These are phyloP conservation scores for Muricea muricata DNA, from an alignment of 92 coral and sea anemone species.

Conservation along the genomic window DNA sequence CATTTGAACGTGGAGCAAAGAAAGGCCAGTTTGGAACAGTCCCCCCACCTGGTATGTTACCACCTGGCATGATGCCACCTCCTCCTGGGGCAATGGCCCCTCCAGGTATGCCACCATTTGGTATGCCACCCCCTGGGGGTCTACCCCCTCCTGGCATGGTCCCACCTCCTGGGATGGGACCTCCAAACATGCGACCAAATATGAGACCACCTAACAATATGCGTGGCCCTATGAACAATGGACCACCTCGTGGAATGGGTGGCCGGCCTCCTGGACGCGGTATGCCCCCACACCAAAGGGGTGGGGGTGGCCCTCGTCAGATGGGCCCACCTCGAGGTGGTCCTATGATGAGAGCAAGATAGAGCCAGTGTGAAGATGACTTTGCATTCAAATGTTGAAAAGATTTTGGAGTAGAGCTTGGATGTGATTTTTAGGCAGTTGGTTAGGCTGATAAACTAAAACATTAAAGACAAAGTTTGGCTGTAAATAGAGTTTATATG, in stretches of 20 bases:
- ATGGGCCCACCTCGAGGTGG: conserved; percentile 32
- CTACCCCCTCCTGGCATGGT: conserved; percentile 81
- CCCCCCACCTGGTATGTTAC: conserved; percentile 78
- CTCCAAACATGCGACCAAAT: conserved; percentile 64
- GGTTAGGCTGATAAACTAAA: too few relatives aligned
- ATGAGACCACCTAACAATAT: conserved; percentile 15
- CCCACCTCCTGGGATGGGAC: conserved; percentile 58
- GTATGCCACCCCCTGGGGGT: conserved; percentile 89
- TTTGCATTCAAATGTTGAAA: not conserved
- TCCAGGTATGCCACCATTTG: conserved; percentile 89
- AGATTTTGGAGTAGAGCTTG: too few relatives aligned
- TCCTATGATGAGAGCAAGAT: conserved; percentile 29
- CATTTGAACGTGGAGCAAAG: conserved; percentile 81
- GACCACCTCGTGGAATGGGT: conserved; percentile 19
- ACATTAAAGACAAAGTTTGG: too few relatives aligned
- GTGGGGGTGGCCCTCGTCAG: conserved; percentile 29
- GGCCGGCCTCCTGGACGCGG: conserved; percentile 43
- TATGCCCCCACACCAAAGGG: conserved; percentile 39
- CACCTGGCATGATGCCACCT: conserved; percentile 94
- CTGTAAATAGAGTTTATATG: too few relatives aligned
- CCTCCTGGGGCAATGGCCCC: conserved; percentile 90
- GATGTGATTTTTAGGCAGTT: too few relatives aligned
- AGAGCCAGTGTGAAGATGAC: not conserved
- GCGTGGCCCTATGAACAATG: conserved; percentile 32
- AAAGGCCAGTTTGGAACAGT: conserved; percentile 80